Evolutionary conservation across 2,797 vertebrate genomes (phyloP).

Genomic region (Hoplostethus mediterraneus): DNA sequence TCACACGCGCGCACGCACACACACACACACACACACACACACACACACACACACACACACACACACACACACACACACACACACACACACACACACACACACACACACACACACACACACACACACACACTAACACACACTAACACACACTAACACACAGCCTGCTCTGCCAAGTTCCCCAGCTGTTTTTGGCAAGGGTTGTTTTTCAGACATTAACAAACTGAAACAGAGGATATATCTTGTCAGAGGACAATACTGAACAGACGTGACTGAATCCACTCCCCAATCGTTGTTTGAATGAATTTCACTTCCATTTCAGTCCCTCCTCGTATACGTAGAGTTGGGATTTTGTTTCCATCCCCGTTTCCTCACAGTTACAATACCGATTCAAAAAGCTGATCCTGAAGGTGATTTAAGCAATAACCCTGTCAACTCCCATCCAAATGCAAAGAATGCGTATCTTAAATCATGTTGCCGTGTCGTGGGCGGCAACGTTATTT

Average conservation of each 20-base stretch:
- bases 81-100: slow-evolving; percentile 12
- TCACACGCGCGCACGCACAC: slow-evolving; percentile 29
- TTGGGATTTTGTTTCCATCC: neutral
- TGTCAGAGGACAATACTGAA: slow-evolving; percentile 24
- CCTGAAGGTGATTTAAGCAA: neutral
- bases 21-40: neutral
- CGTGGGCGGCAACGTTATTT: slow-evolving; percentile 16
- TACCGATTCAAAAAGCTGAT: no score
- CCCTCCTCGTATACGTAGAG: neutral
- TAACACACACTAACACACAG: neutral
- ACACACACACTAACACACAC: no score
- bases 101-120: slow-evolving; percentile 20
- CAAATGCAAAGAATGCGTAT: slow-evolving; percentile 15
- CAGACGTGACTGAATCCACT: slow-evolving; percentile 5
- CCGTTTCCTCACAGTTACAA: neutral
- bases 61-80: slow-evolving; percentile 29
- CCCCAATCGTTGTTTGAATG: neutral
- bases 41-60: neutral
- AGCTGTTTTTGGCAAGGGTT: slow-evolving; percentile 52
- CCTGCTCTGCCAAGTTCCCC: slow-evolving; percentile 40
- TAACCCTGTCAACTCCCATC: slow-evolving; percentile 9
- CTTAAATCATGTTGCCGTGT: slow-evolving; percentile 9
- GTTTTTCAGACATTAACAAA: slow-evolving; percentile 48
- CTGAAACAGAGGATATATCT: slow-evolving; percentile 37
- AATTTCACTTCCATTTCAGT: neutral